phyloP scores from a whole-genome alignment of 2,797 vertebrate genomes.

The Amazona ochrocephala region DNA sequence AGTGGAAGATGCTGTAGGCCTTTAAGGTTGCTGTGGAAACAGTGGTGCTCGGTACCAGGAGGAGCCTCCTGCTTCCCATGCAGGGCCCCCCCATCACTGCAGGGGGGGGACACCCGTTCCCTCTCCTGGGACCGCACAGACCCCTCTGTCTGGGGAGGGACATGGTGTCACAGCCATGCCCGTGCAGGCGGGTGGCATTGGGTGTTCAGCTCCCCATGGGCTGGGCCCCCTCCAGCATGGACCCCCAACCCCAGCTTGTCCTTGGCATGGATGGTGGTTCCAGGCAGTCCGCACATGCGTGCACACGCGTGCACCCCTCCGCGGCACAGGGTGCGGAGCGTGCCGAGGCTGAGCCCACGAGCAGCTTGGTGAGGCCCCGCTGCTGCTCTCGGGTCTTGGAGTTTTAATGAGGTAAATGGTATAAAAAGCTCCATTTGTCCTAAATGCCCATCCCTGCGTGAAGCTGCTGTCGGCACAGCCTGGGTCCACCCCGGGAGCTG shows the following conservation, averaged over 20 bases:
- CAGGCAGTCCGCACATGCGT: neutral
- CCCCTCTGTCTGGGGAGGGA: fast-evolving
- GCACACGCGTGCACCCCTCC: fast-evolving
- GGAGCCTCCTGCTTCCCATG: slow-evolving; percentile 32
- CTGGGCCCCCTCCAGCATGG: fast-evolving
- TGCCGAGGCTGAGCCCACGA: neutral
- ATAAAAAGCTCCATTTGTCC: slow-evolving; percentile 63
- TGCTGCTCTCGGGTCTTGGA: slow-evolving; percentile 17
- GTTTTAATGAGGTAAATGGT: slow-evolving; percentile 69
- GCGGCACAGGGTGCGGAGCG: neutral
- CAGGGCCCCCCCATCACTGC: neutral
- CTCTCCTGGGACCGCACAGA: neutral
- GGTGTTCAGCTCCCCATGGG: fast-evolving
- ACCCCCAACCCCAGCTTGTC: neutral
- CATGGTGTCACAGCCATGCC: fast-evolving
- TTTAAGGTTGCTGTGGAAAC: slow-evolving; percentile 72
- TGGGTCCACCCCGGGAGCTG: neutral
- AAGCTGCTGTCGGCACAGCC: neutral
- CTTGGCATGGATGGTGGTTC: fast-evolving
- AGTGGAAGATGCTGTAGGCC: neutral
- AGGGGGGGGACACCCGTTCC: neutral
- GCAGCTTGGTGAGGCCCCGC: neutral
- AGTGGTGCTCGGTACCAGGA: neutral
- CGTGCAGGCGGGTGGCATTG: fast-evolving
- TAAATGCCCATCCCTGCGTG: slow-evolving; percentile 67